Percentiles rank a stretch among this genome's conserved stretches.
Evolutionary conservation across 2,888 invertebrate genomes (phyloP).

Genomic region (Drosophila diplacantha): DNA sequence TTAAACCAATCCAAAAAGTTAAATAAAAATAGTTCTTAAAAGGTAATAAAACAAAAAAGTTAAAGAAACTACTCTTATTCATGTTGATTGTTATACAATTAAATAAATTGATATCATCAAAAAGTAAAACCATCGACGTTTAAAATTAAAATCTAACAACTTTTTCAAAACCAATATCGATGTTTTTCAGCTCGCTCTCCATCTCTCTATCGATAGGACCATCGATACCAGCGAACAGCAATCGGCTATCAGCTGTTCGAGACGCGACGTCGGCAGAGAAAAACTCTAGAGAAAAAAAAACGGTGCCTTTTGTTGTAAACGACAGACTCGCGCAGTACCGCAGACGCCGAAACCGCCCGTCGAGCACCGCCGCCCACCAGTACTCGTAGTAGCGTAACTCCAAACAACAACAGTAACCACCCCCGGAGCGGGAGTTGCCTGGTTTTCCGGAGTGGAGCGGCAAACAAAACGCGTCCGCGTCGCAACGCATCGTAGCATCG

Average conservation of each 20-base stretch:
- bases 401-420: constrained; percentile 8
- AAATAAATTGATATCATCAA: neutral
- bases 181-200: neutral
- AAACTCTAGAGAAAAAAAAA: constrained; percentile 8
- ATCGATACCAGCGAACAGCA: neutral
- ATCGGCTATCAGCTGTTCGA: neutral
- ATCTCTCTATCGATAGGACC: neutral
- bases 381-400: constrained; percentile 3
- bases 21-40: neutral
- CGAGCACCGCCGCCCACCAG: constrained; percentile 12
- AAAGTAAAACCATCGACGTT: neutral
- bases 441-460: constrained; percentile 12
- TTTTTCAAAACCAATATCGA: neutral
- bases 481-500: constrained; percentile 10
- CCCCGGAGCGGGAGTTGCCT: neutral
- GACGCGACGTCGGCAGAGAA: constrained; percentile 7
- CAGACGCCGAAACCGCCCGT: constrained; percentile 15
- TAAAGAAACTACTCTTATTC: neutral
- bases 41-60: neutral
- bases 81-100: too few relatives aligned
- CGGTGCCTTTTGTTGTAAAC: constrained; percentile 6
- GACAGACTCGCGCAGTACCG: constrained; percentile 24
- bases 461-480: constrained; percentile 8
- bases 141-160: neutral
- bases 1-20: neutral